A percentile compares a stretch with the other conserved stretches of the same genome.
Conservation (phyloP, 1,140 invertebrate species). For the Agrilus planipennis region DNA sequence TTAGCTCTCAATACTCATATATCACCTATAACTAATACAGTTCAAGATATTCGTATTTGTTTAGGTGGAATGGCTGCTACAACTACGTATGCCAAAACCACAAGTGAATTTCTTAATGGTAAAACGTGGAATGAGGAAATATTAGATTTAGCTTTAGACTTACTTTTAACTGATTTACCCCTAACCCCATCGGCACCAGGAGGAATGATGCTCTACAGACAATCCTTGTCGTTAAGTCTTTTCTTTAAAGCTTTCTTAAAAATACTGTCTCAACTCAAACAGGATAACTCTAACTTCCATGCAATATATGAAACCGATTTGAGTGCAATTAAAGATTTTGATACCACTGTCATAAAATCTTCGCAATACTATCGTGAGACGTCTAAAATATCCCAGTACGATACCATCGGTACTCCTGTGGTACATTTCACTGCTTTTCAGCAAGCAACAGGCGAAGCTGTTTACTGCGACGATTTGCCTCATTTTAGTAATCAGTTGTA, state of each 20-base stretch:
- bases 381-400: constrained; percentile 30
- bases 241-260: constrained; percentile 84
- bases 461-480: constrained; percentile 86
- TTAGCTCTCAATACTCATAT: constrained; percentile 62
- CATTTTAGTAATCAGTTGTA: constrained; percentile 59
- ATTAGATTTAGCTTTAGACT: constrained; percentile 49
- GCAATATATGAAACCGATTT: constrained; percentile 34
- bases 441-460: constrained; percentile 83
- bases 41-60: constrained; percentile 56
- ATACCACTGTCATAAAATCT: constrained; percentile 49
- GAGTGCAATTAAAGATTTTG: constrained; percentile 49
- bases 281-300: constrained; percentile 1
- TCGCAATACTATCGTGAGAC: constrained; percentile 68
- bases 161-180: constrained; percentile 63
- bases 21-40: constrained; percentile 38
- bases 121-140: constrained; percentile 60
- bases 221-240: constrained; percentile 69
- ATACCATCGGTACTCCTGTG: constrained; percentile 68
- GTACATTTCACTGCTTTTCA: constrained; percentile 76
- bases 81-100: constrained; percentile 62
- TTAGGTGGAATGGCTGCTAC: constrained; percentile 88
- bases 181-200: constrained; percentile 72
- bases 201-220: constrained; percentile 78
- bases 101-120: constrained; percentile 50
- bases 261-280: constrained; percentile 42